Evolutionary conservation across 2,113 vertebrate genomes (phyloP), one percentile per base, ranked within the genome.

Genomic region (Dascyllus trimaculatus): DNA sequence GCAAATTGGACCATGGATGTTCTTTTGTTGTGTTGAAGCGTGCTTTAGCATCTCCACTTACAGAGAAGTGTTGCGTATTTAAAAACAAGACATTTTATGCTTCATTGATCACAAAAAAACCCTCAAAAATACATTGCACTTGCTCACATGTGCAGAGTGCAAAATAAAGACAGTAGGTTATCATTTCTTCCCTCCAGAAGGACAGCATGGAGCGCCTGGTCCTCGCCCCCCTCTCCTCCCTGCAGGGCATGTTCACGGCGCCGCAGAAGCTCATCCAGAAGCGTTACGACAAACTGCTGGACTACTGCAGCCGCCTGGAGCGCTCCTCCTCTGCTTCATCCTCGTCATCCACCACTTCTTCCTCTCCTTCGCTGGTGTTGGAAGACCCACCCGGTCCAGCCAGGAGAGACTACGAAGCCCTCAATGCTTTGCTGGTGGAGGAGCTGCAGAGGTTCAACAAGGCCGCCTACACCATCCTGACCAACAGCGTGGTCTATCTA

Each of bases 191-290:
- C 84, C 75, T 81, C 4, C 88, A 99, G 98, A 95, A 91, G 83
- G 89, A 93, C 60, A 92, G 90, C 24, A 62, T 97, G 85, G 95
- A 97, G 86, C 94, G 78, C 60, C 80, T 95, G 74, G 95, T 98
- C 61, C 85, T 97, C 82, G 85, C 25, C 5, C 98, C 98, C 0
- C 95, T 99, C 64, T 93, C 93, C 10, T 89, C 91, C 2, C 94
- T 99, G 40, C 96, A 96, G 66, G 88, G 95, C 88, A 95, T 98
- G 81, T 99, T 99, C 80, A 83, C 96, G 0, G 95, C 96, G 19
- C 98, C 98, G 1, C 98, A 98, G 92, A 99, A 99, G 90, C 97
- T 99, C 75, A 97, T 99, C 84, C 98, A 98, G 92, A 99, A 99
- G 84, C 97, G 98, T 56, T 98, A 98, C 1, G 98, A 99, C 93